Evolutionary conservation across 2,797 vertebrate species (phyloP), one percentile per base, ranked within the genome.

Genomic region (Semaprochilodus insignis): DNA sequence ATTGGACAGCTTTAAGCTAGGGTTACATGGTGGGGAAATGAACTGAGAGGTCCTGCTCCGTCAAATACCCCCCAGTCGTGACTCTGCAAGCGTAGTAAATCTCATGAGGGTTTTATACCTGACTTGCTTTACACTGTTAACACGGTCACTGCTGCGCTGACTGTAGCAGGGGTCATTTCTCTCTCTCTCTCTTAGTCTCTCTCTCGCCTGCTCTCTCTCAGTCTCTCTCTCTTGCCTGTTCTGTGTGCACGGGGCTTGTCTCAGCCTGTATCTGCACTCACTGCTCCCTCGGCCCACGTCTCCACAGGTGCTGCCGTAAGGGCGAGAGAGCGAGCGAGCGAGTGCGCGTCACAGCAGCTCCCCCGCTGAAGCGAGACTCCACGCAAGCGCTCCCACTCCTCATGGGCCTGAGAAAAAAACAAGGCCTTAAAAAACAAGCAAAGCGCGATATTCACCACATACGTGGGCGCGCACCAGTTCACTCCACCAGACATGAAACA

Each of bases 171-270:
- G 55, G 17, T 6, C 55, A 21, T 19, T 6, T 21, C 55, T 21
- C 6, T 21, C 17, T 23, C 19, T 59, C 57, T 59, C 17, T 4
- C 15, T 21, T 19, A n/a, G 1, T 59, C 6, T 11, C 21, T 8
- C 19, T n/a, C 57, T 23, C 1, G 0, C 4, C 7, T 4, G 2
- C 17, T 55, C 16, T 21, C 54, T 55, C 19, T 21, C 16, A 19
- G 16, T 55, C 16, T 55, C 16, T 52, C 16, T 52, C 10, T 21
- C 54, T 17, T 6, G 15, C 25, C 25, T 66, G 65, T 6, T 19
- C 34, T 67, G 31, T 67, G 80, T 66, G 34, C 67, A 0, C 10
- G 67, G 67, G 40, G 65, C 78, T 34, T 80, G 70, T 74, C 21
- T 23, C 0, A 17, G 72, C 69, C 57, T 55, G 78, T 48, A 54